A percentile compares a stretch with the other conserved stretches of the same genome.
These are phyloP conservation scores for Promerops cafer DNA, from an alignment of 2,113 vertebrate species.

Conservation along the genomic window DNA sequence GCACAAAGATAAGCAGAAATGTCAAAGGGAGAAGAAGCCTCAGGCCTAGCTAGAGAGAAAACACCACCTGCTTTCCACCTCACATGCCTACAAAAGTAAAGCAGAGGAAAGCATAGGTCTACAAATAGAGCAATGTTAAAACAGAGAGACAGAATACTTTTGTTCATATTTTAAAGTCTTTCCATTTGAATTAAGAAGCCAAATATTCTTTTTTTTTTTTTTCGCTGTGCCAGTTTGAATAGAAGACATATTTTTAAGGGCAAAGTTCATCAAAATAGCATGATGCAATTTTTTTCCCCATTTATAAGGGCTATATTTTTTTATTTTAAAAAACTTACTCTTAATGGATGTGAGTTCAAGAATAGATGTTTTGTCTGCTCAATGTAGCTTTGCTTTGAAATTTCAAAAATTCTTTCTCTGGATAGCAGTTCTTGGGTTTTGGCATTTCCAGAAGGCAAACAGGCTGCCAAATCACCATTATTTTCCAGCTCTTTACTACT, in stretches of 20 bases:
- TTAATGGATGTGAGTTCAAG: background rate
- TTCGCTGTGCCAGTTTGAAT: background rate
- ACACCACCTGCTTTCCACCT: background rate
- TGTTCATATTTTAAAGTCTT: constrained; percentile 28
- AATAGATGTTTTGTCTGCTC: background rate
- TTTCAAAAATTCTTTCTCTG: background rate
- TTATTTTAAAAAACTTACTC: background rate
- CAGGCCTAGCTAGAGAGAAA: background rate
- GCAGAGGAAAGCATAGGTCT: background rate
- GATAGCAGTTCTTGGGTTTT: background rate
- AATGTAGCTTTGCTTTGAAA: background rate
- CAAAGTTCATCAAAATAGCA: background rate
- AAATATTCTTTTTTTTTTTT: background rate
- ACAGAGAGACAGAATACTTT: background rate
- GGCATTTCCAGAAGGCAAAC: background rate
- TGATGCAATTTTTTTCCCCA: background rate
- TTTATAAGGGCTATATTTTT: background rate
- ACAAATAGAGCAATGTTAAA: background rate
- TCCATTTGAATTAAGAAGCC: background rate
- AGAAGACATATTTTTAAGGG: background rate
- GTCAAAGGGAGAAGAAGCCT: background rate
- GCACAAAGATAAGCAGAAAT: background rate
- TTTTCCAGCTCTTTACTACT: background rate
- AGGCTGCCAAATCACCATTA: background rate
- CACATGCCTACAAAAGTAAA: background rate